Evolutionary conservation across 1,140 invertebrate species (phyloP), one percentile per base, ranked within the genome.

Genomic region (Venustaconcha ellipsiformis): DNA sequence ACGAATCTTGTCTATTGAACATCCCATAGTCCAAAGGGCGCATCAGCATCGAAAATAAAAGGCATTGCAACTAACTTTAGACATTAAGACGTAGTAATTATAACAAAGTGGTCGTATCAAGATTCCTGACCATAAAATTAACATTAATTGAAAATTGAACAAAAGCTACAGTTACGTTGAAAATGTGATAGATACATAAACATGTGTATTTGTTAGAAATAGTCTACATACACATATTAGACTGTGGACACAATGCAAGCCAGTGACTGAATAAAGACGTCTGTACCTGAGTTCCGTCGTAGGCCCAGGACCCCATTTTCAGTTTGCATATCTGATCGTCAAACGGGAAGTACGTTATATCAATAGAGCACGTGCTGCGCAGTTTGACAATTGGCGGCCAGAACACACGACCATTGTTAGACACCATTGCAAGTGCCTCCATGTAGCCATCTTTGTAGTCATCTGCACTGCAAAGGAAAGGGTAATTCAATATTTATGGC

Each of bases 311-410:
- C 8, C 88, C 86, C 55, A 88, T 76, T 72, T 88, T 88, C 73
- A 88, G 77, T 56, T 76, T 83, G 72, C 88, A 89, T 30, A 85
- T 78, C 69, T 89, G 88, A 75, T 88, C 86, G 80, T 89, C 88
- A 77, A 89, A 88, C 48, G 90, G 87, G 77, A 87, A 89, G 73
- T 87, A 92, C 6, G 91, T 92, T 68, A 92, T 92, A 82, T 93
- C 92, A 82, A 99, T 98, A 92, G 97, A 95, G 89, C 97, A 98
- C 89, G 97, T 98, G 77, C 96, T 90, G 20, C 84, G 78, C n/a
- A 88, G 80, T 78, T 88, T 88, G 63, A 88, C 88, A 55, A 88
- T 88, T 8, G 88, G 88, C 15, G 86, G 86, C 88, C 88, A 88
- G 75, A 88, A 89, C 1, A 88, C 83, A 5, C 78, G 79, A 1